Evolutionary conservation across 1,140 invertebrate genomes (phyloP).

Genomic region (Varroa destructor): DNA sequence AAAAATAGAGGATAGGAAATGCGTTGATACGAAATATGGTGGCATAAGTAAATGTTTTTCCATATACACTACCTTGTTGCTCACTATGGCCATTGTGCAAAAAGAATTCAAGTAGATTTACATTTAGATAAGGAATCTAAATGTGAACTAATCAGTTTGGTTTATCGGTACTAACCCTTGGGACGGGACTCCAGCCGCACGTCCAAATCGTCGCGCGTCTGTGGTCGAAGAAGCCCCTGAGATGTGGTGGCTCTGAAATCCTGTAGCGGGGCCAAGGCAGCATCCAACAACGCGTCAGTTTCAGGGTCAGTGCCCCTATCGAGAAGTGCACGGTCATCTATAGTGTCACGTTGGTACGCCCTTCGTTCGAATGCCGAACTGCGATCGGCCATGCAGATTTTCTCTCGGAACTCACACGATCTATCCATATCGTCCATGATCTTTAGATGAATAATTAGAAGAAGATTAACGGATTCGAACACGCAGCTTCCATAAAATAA

Average conservation of each 20-base stretch:
- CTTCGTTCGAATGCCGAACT: conserved; percentile 22
- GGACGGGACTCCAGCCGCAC: conserved; percentile 2
- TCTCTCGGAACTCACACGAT: conserved; percentile 17
- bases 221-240: conserved; percentile 1
- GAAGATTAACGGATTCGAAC: too few species aligned
- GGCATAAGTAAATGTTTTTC: too few species aligned
- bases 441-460: neutral
- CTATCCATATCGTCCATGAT: neutral
- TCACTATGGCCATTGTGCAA: too few species aligned
- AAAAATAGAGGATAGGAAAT: too few species aligned
- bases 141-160: neutral
- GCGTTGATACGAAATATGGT: too few species aligned
- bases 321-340: neutral
- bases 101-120: too few species aligned
- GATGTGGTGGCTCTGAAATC: neutral
- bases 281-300: too few species aligned
- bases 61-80: too few species aligned
- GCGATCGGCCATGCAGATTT: conserved; percentile 17
- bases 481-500: too few species aligned
- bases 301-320: too few species aligned
- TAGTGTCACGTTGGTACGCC: neutral
- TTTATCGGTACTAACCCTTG: neutral
- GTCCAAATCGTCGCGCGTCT: conserved; percentile 23
- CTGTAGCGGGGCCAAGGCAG: too few species aligned
- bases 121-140: neutral